Base-by-base conservation (phyloP, 2,113 vertebrate genomes). In the Nibea coibor region DNA sequence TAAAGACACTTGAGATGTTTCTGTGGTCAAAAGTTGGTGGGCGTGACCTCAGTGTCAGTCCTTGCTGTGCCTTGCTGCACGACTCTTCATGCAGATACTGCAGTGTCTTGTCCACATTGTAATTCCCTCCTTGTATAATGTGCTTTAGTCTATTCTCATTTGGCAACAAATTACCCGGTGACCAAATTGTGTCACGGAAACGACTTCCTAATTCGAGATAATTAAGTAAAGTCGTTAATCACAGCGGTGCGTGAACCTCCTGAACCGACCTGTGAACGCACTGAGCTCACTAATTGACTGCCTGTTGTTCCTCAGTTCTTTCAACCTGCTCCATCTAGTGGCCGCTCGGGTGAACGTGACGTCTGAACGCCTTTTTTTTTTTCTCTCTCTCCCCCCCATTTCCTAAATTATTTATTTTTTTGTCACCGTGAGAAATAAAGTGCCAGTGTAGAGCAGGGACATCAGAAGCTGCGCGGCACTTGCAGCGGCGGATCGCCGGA, bases 401-500 rank as follows among this genome's bases (percentile, higher is more conserved):
- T 77, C 82, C 80, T 86, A 56, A 84, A 68, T 84, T 66, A 81
- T 86, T 87, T 70, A 17, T 82, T 74, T 89, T 59, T 63, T 65
- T 70, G 87, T 81, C 81, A 87, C 84, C 80, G 84, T 79, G 80
- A 91, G 82, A 86, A 91, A 85, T 61, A 89, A 91, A 91, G 92
- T 93, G 89, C 39, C 86, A 75, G 76, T 24, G 68, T 47, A 12
- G 69, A 71, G 88, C 79, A 45, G 78, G 45, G 73, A 57, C 77
- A 80, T 59, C 88, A 86, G 79, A 26, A 64, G 80, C 83, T 45
- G 64, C 72, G 75, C 72, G 59, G 63, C 69, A 22, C 53, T 61
- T 53, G 70, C 70, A 50, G 78, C 78, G 81, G 75, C 47, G 54
- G 20, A 50, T 69, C 63, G 64, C 42, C 57, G 59, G 58, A 71